phyloP scores from a whole-genome alignment of 1,140 invertebrate genomes.

The Wiebesia pumilae region DNA sequence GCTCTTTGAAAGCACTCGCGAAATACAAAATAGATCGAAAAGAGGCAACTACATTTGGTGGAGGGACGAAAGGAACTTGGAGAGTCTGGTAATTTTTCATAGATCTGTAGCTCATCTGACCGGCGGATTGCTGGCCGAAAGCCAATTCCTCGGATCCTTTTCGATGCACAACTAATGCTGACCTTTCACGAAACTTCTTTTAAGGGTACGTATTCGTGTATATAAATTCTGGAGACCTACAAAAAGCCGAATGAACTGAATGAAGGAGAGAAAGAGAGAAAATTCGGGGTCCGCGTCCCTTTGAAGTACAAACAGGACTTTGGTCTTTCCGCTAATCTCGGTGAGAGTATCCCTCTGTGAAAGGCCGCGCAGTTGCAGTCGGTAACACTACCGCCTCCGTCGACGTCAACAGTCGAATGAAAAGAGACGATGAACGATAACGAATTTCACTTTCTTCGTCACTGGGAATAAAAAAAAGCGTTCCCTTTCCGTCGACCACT shows the following conservation, averaged over 20 bases:
- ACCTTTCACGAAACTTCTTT: conserved; percentile 21
- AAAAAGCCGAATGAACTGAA: neutral
- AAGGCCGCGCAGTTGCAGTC: neutral
- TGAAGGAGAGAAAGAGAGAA: neutral
- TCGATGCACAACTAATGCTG: conserved; percentile 23
- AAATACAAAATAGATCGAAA: conserved; percentile 5
- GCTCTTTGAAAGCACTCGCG: neutral
- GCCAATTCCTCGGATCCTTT: conserved; percentile 29
- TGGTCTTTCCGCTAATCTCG: conserved; percentile 46
- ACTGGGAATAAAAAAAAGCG: conserved; percentile 4
- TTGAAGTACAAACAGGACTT: neutral
- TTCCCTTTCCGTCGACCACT: conserved; percentile 34
- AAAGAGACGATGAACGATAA: conserved; percentile 41
- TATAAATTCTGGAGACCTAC: conserved; percentile 17
- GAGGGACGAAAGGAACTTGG: neutral
- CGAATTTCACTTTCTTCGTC: conserved; percentile 44
- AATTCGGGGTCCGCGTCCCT: neutral
- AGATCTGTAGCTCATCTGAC: conserved; percentile 3
- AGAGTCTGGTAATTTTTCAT: conserved; percentile 33
- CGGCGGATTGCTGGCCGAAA: neutral
- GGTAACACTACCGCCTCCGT: no score
- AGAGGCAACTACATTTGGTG: neutral
- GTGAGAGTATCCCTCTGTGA: conserved; percentile 23
- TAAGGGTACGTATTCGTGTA: neutral
- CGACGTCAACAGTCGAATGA: conserved; percentile 5